Base-by-base conservation (phyloP, 2,797 vertebrate species). In the Balearica regulorum region DNA sequence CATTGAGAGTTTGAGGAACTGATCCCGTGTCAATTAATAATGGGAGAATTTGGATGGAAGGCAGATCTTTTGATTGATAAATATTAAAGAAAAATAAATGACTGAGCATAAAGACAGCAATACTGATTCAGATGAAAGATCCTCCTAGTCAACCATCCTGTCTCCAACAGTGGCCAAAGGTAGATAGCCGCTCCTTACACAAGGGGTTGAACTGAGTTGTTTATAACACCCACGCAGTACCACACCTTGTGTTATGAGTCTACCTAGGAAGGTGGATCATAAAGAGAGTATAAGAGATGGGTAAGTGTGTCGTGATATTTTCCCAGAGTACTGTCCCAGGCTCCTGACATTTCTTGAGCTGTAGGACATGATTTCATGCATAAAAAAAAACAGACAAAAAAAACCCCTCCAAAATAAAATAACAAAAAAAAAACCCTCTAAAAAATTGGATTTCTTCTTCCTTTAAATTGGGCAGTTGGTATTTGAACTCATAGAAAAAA, bases 401-500 rank as follows among this genome's bases (percentile, higher is more conserved):
- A 10, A 37, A 39, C 4, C 11, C 4, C 4, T 31, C 53, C 17
- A n/a, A 35, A 58, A 24, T 9, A 17, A 68, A 83, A 10, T 6
- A 22, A n/a, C 15, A 28, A 11, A 17, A 3, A 11, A 37, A 84
- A 29, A 49, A 49, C 4, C 16, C 8, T 18, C 5, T 15, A 14
- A 79, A 68, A 29, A 7, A 26, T 2, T 0, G 0, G 1, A 44
- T 44, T 37, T 29, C 1, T 66, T 62, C 4, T 65, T 83, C 18
- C 25, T 86, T 91, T 46, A 65, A 64, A 35, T 35, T 68, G 26
- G 54, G 14, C 19, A 71, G 5, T 11, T 69, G 7, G 22, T 58
- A 51, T 61, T 12, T 81, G 14, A 78, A 49, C 3, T n/a, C 6
- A 9, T 22, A 8, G 11, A 28, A 18, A 54, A 39, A 71, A 41